Evolutionary conservation across 2,888 invertebrate genomes (phyloP).

Genomic region (Poecilobothrus nobilitatus): DNA sequence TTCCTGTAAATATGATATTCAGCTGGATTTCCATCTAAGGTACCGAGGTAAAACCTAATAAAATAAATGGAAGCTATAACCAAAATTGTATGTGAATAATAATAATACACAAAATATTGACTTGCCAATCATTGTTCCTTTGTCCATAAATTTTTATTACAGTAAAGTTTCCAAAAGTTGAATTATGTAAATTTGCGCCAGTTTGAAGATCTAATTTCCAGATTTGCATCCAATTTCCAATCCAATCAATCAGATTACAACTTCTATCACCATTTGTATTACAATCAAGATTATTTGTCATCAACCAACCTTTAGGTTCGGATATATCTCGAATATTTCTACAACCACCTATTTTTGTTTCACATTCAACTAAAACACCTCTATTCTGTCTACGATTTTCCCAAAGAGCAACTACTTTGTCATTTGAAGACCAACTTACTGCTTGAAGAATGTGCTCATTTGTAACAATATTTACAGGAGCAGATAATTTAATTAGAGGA

Average conservation of each 20-base stretch:
- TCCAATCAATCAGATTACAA: conserved; percentile 41
- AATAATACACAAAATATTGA: conserved; percentile 13
- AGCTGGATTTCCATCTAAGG: conserved; percentile 55
- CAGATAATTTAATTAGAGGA: conserved; percentile 36
- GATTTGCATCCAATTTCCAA: conserved; percentile 44
- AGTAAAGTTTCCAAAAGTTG: conserved; percentile 47
- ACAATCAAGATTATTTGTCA: conserved; percentile 48
- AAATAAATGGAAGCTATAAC: not conserved
- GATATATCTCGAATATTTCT: conserved; percentile 27
- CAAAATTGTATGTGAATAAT: not conserved
- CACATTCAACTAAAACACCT: conserved; percentile 33
- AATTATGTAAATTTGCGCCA: conserved; percentile 32
- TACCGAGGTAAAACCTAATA: conserved; percentile 64
- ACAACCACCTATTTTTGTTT: conserved; percentile 28
- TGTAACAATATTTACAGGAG: conserved; percentile 50
- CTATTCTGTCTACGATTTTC: conserved; percentile 77
- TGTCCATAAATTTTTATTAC: conserved; percentile 53
- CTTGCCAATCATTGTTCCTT: conserved; percentile 49
- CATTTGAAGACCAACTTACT: conserved; percentile 65
- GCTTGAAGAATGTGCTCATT: conserved; percentile 58
- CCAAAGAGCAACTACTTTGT: conserved; percentile 65
- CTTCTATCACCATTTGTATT: conserved; percentile 25
- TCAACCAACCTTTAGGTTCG: conserved; percentile 64
- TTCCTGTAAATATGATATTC: conserved; percentile 57
- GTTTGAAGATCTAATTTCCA: conserved; percentile 38